phyloP scores from a whole-genome alignment of 2,888 invertebrate genomes.

The Parnassius smintheus region DNA sequence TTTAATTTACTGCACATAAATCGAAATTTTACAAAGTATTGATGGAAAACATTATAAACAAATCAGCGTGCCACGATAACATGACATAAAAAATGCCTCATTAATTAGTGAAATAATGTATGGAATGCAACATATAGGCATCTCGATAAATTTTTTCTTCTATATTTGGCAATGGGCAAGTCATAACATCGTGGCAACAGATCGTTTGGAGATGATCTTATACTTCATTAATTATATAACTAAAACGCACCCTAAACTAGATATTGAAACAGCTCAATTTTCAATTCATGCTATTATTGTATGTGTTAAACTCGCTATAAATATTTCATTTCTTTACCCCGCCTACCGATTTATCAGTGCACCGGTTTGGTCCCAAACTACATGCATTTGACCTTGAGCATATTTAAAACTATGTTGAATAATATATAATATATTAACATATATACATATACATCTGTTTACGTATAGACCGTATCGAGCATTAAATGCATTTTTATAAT shows the following conservation, averaged over 20 bases:
- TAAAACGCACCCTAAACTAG: slow-evolving; percentile 46
- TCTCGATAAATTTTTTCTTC: not conserved
- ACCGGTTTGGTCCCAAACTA: slow-evolving; percentile 75
- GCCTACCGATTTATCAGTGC: slow-evolving; percentile 55
- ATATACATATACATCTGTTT: slow-evolving; percentile 53
- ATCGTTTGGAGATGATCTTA: slow-evolving; percentile 35
- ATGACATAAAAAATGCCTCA: not conserved
- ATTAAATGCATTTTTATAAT: slow-evolving; percentile 65
- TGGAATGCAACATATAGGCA: slow-evolving; percentile 11
- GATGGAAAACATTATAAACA: slow-evolving; percentile 1
- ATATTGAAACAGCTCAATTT: slow-evolving; percentile 59
- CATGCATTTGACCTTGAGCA: slow-evolving; percentile 34
- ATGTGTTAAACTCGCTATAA: slow-evolving; percentile 45
- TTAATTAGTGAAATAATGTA: not conserved
- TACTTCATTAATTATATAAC: slow-evolving; percentile 35
- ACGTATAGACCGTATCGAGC: slow-evolving; percentile 67
- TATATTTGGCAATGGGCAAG: slow-evolving; percentile 7
- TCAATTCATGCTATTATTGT: slow-evolving; percentile 30
- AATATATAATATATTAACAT: slow-evolving; percentile 44
- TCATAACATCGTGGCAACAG: slow-evolving; percentile 17
- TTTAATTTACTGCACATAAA: slow-evolving; percentile 28
- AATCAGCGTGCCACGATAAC: slow-evolving; percentile 11
- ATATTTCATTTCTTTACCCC: slow-evolving; percentile 51
- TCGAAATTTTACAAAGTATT: slow-evolving; percentile 7
- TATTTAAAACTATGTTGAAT: slow-evolving; percentile 36